These are phyloP conservation scores for Hydropsyche tenuis DNA, from an alignment of 1,140 invertebrate genomes.

Conservation along the genomic window DNA sequence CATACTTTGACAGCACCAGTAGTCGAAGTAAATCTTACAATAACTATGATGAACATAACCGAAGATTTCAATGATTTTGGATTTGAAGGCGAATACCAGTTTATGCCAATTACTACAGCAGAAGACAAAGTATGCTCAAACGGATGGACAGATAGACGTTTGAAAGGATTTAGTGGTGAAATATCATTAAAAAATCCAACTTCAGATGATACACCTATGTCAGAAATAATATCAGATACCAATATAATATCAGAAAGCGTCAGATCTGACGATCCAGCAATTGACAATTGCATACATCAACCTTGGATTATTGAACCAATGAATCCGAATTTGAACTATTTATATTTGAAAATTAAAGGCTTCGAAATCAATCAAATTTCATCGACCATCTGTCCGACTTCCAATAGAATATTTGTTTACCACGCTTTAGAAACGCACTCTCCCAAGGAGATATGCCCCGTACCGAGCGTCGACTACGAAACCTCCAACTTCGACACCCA, in stretches of 20 bases:
- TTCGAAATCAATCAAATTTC: conserved; percentile 65
- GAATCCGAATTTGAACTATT: conserved; percentile 71
- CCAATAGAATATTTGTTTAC: conserved; percentile 78
- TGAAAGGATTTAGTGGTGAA: conserved; percentile 75
- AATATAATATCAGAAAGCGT: conserved; percentile 62
- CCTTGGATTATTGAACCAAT: conserved; percentile 81
- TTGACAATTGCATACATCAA: conserved; percentile 70
- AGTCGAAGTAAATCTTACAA: conserved; percentile 75
- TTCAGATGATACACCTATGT: conserved; percentile 54
- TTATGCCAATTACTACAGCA: conserved; percentile 63
- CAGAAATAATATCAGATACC: conserved; percentile 59
- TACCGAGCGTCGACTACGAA: conserved; percentile 54
- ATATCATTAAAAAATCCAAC: conserved; percentile 61
- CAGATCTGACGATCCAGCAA: conserved; percentile 59
- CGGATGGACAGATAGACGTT: conserved; percentile 67
- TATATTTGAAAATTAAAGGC: conserved; percentile 74
- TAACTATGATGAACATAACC: conserved; percentile 80
- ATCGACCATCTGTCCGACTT: conserved; percentile 68
- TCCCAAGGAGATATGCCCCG: conserved; percentile 72
- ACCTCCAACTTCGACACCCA: conserved; percentile 52
- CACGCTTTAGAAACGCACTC: conserved; percentile 67
- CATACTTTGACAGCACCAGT: conserved; percentile 71
- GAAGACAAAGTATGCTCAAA: conserved; percentile 66
- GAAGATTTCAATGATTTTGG: conserved; percentile 82
- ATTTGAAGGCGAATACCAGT: conserved; percentile 82